Conservation (phyloP, 2,888 invertebrate species). For the Prosopocoilus inquinatus region DNA sequence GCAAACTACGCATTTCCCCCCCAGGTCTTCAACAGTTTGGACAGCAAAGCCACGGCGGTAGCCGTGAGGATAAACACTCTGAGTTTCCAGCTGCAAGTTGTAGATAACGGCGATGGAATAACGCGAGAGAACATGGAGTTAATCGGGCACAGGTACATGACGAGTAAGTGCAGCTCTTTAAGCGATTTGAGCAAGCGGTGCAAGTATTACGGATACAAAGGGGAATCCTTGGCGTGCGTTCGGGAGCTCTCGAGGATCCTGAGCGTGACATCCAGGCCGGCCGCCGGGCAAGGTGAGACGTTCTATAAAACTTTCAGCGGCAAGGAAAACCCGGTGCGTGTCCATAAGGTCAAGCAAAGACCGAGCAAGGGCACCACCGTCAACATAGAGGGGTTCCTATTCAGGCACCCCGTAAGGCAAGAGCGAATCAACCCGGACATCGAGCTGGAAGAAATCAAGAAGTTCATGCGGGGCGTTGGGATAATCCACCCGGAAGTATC, state of each 20-base stretch:
- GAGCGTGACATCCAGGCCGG: constrained; percentile 59
- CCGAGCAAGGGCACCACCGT: constrained; percentile 72
- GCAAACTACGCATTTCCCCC: constrained; percentile 12
- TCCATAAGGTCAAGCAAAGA: constrained; percentile 48
- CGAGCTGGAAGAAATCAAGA: constrained; percentile 61
- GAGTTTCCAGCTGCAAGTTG: constrained; percentile 65
- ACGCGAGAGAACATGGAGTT: constrained; percentile 54
- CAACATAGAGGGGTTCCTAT: constrained; percentile 64
- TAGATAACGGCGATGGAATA: constrained; percentile 76
- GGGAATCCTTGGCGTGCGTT: constrained; percentile 67
- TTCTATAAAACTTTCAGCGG: constrained; percentile 54
- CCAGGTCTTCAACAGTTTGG: constrained; percentile 68
- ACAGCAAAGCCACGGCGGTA: constrained; percentile 67
- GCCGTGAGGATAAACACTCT: constrained; percentile 65
- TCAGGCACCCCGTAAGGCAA: constrained; percentile 62
- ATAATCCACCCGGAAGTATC: constrained; percentile 65
- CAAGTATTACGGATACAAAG: constrained; percentile 64
- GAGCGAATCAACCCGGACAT: constrained; percentile 54
- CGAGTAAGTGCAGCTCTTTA: constrained; percentile 62
- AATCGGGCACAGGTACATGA: constrained; percentile 62
- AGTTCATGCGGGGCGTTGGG: constrained; percentile 60
- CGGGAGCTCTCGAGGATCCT: constrained; percentile 57
- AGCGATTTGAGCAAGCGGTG: constrained; percentile 55
- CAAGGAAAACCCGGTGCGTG: constrained; percentile 28
- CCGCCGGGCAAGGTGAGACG: constrained; percentile 49